These are phyloP conservation scores for Hylaea fasciaria DNA, from an alignment of 2,888 invertebrate species.

Conservation along the genomic window DNA sequence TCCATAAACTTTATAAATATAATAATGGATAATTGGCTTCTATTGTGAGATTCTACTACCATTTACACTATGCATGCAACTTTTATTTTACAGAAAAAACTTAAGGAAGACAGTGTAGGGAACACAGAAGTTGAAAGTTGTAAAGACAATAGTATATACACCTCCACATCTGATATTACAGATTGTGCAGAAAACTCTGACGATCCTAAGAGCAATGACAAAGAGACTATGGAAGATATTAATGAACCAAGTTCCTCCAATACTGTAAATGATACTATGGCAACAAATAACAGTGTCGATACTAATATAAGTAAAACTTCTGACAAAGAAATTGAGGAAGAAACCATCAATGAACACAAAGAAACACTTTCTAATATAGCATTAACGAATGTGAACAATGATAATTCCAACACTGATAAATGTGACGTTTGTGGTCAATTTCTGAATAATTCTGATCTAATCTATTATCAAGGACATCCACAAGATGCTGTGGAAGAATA, in stretches of 20 bases:
- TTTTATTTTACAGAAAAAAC: conserved; percentile 59
- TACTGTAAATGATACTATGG: not conserved
- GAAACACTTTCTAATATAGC: conserved; percentile 11
- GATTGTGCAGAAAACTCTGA: not conserved
- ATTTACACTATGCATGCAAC: too few relatives aligned
- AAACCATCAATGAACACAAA: conserved; percentile 10
- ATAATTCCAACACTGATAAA: conserved; percentile 59
- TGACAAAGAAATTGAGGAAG: not conserved
- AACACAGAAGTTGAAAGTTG: not conserved
- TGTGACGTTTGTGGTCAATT: conserved; percentile 78
- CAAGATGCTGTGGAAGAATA: conserved; percentile 91
- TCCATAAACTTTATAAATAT: too few relatives aligned
- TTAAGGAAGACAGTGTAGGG: conserved; percentile 37
- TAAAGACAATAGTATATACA: conserved; percentile 8
- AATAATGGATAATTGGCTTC: too few relatives aligned
- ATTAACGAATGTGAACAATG: conserved; percentile 15
- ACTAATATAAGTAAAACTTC: not conserved
- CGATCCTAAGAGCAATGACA: not conserved
- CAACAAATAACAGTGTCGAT: not conserved
- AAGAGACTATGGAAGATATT: conserved; percentile 1
- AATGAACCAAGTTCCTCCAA: not conserved
- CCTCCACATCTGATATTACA: not conserved
- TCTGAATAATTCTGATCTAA: conserved; percentile 77
- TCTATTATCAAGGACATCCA: conserved; percentile 90
- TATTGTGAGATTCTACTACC: too few relatives aligned